Evolutionary conservation across 2,888 invertebrate genomes (phyloP), one percentile per base, ranked within the genome.

Genomic region (Caradrina kadenii): DNA sequence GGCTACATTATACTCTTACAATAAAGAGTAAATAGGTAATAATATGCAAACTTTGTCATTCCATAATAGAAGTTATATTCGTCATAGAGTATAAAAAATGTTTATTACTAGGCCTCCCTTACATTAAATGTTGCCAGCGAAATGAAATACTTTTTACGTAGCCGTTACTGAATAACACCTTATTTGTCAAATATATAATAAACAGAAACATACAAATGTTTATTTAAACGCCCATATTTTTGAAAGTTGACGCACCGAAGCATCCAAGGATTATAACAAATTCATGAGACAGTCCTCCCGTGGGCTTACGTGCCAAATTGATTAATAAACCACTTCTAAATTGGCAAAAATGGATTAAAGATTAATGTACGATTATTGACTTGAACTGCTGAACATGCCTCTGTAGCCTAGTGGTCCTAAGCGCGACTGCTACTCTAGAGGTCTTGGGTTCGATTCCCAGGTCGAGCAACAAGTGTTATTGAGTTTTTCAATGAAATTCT

Each of bases 111-210:
- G 60, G 49, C 60, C 54, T 52, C 49, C 22, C 62, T 72, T 52
- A 80, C 72, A 79, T 80, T 76, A 71, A 76, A 80, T 80, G 64
- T 79, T 66, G 60, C 60, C 64, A 70, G 53, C 54, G 42, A 55
- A 80, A 72, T 65, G 54, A 79, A 77, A 77, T 61, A 80, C 67
- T 59, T 71, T 77, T 71, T 76, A 62, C 45, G 59, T 54, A 60
- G 63, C 62, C 42, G 19, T 64, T 58, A 53, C 70, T 75, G 52
- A 65, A 62, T 75, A 77, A 64, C 62, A 76, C 73, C 67, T 80
- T 67, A 76, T 80, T 77, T 80, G 77, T 72, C 77, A 76, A 76
- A 68, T 55, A 59, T 50, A 48, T 77, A 75, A 75, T 77, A 77
- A 80, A 80, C 61, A 54, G 54, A 52, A 75, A 64, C 61, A 62